Conservation (phyloP, 1,140 invertebrate genomes). For the Phymorhynchus buccinoides region DNA sequence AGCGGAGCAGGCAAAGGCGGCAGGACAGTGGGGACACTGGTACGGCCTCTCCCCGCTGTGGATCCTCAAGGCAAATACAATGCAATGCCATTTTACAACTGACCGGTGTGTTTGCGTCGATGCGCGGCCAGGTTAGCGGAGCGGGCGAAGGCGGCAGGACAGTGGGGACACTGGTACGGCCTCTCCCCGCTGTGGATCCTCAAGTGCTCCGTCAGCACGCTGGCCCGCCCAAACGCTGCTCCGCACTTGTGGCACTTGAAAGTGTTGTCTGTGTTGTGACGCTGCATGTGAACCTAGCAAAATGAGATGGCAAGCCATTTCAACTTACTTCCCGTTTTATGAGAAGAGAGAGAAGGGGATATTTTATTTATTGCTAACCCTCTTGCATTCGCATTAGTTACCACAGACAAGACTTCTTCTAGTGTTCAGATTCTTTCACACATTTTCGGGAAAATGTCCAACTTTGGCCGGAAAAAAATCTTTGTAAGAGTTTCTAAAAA, state of each 20-base stretch:
- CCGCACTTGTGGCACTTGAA: slow-evolving; percentile 37
- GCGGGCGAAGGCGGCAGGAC: slow-evolving; percentile 57
- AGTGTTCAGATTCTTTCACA: no score
- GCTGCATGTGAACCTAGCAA: slow-evolving; percentile 25
- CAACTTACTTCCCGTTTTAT: no score
- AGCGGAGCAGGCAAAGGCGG: slow-evolving; percentile 4
- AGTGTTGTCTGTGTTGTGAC: slow-evolving; percentile 35
- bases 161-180: slow-evolving; percentile 69
- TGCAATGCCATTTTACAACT: background rate
- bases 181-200: slow-evolving; percentile 55
- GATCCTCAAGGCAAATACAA: slow-evolving; percentile 37
- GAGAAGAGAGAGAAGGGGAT: no score
- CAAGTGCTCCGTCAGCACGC: slow-evolving; percentile 73
- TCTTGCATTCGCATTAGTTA: no score
- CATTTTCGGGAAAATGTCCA: no score
- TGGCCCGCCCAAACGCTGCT: slow-evolving; percentile 86
- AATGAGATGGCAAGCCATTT: no score
- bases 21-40: slow-evolving; percentile 68
- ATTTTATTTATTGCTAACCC: no score
- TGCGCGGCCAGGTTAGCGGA: slow-evolving; percentile 33
- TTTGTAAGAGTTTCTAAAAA: no score
- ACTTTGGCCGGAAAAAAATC: no score
- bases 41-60: slow-evolving; percentile 66
- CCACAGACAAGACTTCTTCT: no score
- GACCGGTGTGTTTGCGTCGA: slow-evolving; percentile 29